Conservation (phyloP, 2,113 vertebrate genomes). For the Campylomormyrus tamandua region DNA sequence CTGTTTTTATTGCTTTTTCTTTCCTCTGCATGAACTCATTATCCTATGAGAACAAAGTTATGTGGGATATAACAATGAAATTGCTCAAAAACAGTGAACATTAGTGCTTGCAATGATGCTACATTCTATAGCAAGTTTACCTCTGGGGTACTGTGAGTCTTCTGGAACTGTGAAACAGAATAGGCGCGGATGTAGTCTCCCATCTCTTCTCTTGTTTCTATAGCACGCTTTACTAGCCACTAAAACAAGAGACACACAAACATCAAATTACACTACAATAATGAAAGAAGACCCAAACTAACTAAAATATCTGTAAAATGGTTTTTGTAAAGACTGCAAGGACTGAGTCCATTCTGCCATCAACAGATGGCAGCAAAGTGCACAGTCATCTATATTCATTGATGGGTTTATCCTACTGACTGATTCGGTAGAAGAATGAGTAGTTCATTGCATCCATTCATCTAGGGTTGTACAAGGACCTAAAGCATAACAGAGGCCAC, state of each 20-base stretch:
- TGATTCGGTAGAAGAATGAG: background rate
- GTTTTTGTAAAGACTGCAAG: background rate
- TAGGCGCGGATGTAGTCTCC: slow-evolving; percentile 89
- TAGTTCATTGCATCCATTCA: background rate
- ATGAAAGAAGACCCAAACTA: background rate
- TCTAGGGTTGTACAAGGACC: background rate
- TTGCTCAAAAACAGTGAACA: slow-evolving; percentile 9
- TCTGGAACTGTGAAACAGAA: slow-evolving; percentile 91
- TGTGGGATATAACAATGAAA: background rate
- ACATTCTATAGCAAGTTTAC: slow-evolving; percentile 50
- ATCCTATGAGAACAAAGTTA: slow-evolving; percentile 62
- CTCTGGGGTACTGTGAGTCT: slow-evolving; percentile 81
- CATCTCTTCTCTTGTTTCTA: slow-evolving; percentile 95
- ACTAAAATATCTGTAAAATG: background rate
- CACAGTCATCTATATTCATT: background rate
- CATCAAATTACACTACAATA: background rate
- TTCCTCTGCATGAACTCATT: slow-evolving; percentile 78
- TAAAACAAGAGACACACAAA: slow-evolving; percentile 37
- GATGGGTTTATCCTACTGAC: background rate
- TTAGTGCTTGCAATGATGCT: background rate
- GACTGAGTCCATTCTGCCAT: background rate
- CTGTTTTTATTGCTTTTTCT: slow-evolving; percentile 67
- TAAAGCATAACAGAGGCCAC: background rate
- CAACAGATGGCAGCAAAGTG: background rate
- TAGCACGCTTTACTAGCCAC: slow-evolving; percentile 97